Evolutionary conservation across 2,888 invertebrate species (phyloP), one percentile per base, ranked within the genome.

Genomic region (Hyposoter didymator): DNA sequence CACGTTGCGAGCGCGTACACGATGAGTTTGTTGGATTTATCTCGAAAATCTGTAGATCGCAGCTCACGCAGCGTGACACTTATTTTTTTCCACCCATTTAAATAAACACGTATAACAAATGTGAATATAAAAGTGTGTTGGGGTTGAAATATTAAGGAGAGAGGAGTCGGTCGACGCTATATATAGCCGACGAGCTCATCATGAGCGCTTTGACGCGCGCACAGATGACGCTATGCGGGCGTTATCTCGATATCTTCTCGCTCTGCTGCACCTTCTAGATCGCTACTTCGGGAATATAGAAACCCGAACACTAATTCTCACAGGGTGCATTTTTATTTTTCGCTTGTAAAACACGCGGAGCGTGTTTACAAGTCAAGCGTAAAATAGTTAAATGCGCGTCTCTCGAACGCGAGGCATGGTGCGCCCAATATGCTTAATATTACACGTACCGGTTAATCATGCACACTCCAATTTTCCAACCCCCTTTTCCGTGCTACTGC

Each of bases 201-300:
- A 85, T 88, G 86, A 85, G 64, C 82, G 82, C 52, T 72, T 82
- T 72, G 75, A 84, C 70, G 78, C 73, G 81, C 73, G 81, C 69
- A 22, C 93, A 93, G 93, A 93, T 93, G 93, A 92, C 89, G 84
- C 90, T 90, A 93, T 93, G 93, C 93, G 93, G 93, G 93, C 89
- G 80, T 84, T 93, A 93, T 93, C 93, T 79, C 75, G 32, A 75
- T 87, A 93, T 93, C 92, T 93, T 88, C 78, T 87, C 88, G 88
- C 88, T 86, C 87, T 82, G 91, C 89, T 90, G 90, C 90, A 84
- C 90, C 88, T 87, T 92, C 89, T 89, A 85, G 89, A 90, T 92
- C 85, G 72, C 69, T 64, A 76, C 67, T 73, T 67, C 69, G 78
- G 80, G 67, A 90, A 90, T 91, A 91, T 90, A 87, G 84, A 88